phyloP scores from a whole-genome alignment of 1,140 invertebrate genomes.

The Drosophila punjabiensis region DNA sequence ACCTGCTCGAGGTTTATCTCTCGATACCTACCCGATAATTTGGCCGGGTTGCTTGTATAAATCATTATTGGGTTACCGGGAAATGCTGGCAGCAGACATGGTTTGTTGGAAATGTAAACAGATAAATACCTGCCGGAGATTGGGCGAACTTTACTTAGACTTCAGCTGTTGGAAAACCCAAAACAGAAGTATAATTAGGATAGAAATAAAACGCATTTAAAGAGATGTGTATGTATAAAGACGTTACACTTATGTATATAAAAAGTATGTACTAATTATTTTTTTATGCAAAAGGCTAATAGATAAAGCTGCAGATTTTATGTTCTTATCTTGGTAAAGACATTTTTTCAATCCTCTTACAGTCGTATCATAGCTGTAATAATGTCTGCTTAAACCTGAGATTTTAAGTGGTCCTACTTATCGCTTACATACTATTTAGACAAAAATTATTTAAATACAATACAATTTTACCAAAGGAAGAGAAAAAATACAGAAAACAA shows the following conservation, averaged over 20 bases:
- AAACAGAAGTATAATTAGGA: conserved; percentile 9
- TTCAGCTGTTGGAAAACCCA: conserved; percentile 34
- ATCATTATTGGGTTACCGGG: conserved; percentile 51
- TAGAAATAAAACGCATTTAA: background rate
- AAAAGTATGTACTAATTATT: background rate
- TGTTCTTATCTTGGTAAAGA: background rate
- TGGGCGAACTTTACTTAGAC: conserved; percentile 4
- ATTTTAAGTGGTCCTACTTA: too few species aligned
- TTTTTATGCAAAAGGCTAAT: background rate
- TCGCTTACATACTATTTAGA: background rate
- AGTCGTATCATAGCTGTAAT: background rate
- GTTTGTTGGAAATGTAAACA: conserved; percentile 32
- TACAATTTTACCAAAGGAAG: background rate
- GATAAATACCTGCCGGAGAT: conserved; percentile 30
- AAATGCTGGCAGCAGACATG: conserved; percentile 28
- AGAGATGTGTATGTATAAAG: background rate
- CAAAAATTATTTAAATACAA: background rate
- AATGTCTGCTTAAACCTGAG: too few species aligned
- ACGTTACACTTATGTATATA: background rate
- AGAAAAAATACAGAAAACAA: background rate
- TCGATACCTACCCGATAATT: conserved; percentile 51
- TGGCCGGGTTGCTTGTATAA: conserved; percentile 36
- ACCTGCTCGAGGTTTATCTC: conserved; percentile 43
- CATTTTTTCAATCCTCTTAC: too few species aligned
- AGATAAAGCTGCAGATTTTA: background rate